Evolutionary conservation across 1,140 invertebrate species (phyloP).

Genomic region (Anoplolepis gracilipes): DNA sequence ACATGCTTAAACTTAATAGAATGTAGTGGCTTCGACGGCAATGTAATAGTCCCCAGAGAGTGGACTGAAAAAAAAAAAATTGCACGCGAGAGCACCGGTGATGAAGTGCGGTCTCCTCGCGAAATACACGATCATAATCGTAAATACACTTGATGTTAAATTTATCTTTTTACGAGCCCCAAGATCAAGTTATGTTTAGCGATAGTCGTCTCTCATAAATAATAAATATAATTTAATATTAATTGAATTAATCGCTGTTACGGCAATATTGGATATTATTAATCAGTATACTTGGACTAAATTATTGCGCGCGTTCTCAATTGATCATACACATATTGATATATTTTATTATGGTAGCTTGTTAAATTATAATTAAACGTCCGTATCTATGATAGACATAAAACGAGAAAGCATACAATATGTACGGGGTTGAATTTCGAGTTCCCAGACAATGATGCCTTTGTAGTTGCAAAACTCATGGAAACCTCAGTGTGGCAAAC

Average conservation of each 20-base stretch:
- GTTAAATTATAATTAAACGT: slow-evolving; percentile 54
- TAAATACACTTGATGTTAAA: not conserved
- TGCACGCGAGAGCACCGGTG: not conserved
- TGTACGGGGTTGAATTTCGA: slow-evolving; percentile 31
- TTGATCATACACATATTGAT: not conserved
- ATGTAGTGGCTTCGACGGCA: slow-evolving; percentile 29
- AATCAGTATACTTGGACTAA: slow-evolving; percentile 10
- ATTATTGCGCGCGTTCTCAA: slow-evolving; percentile 16
- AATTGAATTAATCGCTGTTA: slow-evolving; percentile 31
- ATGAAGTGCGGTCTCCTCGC: slow-evolving; percentile 15
- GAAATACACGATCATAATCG: slow-evolving; percentile 29
- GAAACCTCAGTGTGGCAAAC: slow-evolving; percentile 45
- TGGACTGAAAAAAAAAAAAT: not conserved
- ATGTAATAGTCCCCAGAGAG: slow-evolving; percentile 14
- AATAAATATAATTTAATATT: slow-evolving; percentile 27
- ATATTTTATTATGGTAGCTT: slow-evolving; percentile 15
- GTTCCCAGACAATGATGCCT: slow-evolving; percentile 54
- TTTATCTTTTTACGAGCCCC: not conserved
- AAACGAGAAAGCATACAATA: slow-evolving; percentile 26
- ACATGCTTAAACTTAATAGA: slow-evolving; percentile 45
- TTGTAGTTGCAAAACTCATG: slow-evolving; percentile 56
- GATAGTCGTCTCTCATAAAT: not conserved
- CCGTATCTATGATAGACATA: not conserved
- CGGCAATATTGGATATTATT: slow-evolving; percentile 1
- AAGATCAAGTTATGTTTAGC: not conserved